Evolutionary conservation across 2,888 invertebrate genomes (phyloP).

Genomic region (Abrostola tripartita): DNA sequence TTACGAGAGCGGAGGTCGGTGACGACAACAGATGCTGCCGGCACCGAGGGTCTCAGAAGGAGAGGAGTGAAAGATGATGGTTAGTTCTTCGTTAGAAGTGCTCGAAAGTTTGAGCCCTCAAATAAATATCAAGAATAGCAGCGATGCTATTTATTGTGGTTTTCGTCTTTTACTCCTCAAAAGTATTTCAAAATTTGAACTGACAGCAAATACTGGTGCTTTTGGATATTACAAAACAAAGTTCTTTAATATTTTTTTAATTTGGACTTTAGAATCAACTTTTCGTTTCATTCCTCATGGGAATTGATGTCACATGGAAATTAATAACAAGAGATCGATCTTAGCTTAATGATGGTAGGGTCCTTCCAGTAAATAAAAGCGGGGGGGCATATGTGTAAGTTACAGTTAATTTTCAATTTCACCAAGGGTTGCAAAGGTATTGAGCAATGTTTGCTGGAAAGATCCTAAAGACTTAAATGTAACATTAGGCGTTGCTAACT

Average conservation of each 20-base stretch:
- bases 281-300: constrained; percentile 88
- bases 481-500: constrained; percentile 87
- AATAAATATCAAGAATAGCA: constrained; percentile 1
- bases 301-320: constrained; percentile 82
- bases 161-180: constrained; percentile 63
- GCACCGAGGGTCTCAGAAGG: constrained; percentile 40
- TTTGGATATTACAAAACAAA: constrained; percentile 82
- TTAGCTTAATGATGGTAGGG: constrained; percentile 79
- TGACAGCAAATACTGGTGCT: constrained; percentile 83
- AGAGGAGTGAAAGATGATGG: constrained; percentile 62
- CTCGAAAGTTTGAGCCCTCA: constrained; percentile 3
- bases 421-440: constrained; percentile 34
- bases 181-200: constrained; percentile 62
- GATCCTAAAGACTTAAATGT: constrained; percentile 80
- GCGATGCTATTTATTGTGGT: not conserved
- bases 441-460: constrained; percentile 71
- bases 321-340: constrained; percentile 77
- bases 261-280: constrained; percentile 74
- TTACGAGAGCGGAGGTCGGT: constrained; percentile 69
- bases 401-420: constrained; percentile 32
- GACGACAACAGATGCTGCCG: constrained; percentile 49
- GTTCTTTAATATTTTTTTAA: constrained; percentile 59
- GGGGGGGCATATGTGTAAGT: constrained; percentile 23
- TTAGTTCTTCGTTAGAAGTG: not conserved
- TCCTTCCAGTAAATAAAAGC: constrained; percentile 79